Conservation (phyloP, 2,113 vertebrate genomes). For the Machaerirhynchus nigripectus region DNA sequence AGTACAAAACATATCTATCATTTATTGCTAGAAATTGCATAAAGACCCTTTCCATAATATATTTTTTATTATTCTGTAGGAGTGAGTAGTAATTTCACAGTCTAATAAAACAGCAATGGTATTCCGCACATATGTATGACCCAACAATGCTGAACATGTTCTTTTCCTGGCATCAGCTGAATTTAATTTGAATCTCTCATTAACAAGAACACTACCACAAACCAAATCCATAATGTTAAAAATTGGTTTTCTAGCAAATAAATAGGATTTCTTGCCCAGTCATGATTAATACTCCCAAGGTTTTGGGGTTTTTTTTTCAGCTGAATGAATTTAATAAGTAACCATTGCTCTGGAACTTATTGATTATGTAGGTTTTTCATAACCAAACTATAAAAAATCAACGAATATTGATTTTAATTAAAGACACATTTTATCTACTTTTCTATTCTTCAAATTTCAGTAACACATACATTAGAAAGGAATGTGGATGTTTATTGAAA, state of each 20-base stretch:
- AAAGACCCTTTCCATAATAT: slow-evolving; percentile 39
- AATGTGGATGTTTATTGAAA: slow-evolving; percentile 43
- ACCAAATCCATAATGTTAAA: slow-evolving; percentile 34
- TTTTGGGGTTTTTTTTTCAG: neutral
- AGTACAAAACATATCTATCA: slow-evolving; percentile 47
- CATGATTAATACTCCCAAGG: neutral
- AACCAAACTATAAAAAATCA: neutral
- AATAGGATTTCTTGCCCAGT: neutral
- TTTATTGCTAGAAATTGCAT: slow-evolving; percentile 61
- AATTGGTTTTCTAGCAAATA: slow-evolving; percentile 22
- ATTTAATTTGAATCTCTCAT: slow-evolving; percentile 59
- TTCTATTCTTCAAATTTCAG: slow-evolving; percentile 6
- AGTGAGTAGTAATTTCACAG: slow-evolving; percentile 67
- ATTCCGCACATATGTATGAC: slow-evolving; percentile 22
- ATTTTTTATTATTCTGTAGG: slow-evolving; percentile 65
- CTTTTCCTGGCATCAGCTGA: slow-evolving; percentile 41
- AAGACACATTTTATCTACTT: slow-evolving; percentile 35
- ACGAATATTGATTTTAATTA: slow-evolving; percentile 16
- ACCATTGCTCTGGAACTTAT: neutral
- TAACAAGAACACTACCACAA: slow-evolving; percentile 40
- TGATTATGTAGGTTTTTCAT: slow-evolving; percentile 20
- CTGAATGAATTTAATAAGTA: neutral
- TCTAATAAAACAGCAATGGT: slow-evolving; percentile 64
- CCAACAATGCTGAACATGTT: slow-evolving; percentile 23
- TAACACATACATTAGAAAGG: neutral